phyloP scores from a whole-genome alignment of 2,888 invertebrate species.

The Dusona sp. region DNA sequence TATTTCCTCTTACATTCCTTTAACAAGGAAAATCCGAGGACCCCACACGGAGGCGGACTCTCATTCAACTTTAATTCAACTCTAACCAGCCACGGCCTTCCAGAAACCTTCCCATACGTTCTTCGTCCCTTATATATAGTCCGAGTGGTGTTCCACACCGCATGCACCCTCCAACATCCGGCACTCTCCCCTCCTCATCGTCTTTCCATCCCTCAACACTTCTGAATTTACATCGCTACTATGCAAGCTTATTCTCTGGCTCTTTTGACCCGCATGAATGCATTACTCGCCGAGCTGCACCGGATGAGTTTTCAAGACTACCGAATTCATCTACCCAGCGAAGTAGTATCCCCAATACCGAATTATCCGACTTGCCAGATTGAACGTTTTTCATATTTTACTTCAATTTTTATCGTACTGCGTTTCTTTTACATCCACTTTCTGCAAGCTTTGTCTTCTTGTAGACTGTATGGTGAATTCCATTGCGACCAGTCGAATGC shows the following conservation, averaged over 20 bases:
- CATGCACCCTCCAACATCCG: conserved; percentile 3
- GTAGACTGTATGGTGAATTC: not conserved
- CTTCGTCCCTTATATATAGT: conserved; percentile 15
- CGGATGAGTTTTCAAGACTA: not conserved
- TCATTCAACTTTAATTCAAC: conserved; percentile 64
- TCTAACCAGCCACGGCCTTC: conserved; percentile 39
- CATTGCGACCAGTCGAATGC: not conserved
- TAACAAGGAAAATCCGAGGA: conserved; percentile 30
- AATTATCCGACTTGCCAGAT: not conserved
- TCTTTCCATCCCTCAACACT: conserved; percentile 30
- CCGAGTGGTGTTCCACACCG: not conserved
- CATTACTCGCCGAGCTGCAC: conserved; percentile 24
- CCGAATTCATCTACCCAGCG: not conserved
- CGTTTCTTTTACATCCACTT: not conserved
- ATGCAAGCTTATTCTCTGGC: conserved; percentile 42
- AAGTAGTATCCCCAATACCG: not conserved
- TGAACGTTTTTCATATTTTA: not conserved
- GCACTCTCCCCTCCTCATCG: not conserved
- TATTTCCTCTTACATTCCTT: conserved; percentile 14
- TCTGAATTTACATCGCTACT: conserved; percentile 50
- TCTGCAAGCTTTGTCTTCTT: not conserved
- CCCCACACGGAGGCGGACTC: conserved; percentile 31
- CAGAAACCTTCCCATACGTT: conserved; percentile 44
- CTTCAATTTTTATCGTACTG: not conserved
- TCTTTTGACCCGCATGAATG: conserved; percentile 45